These are phyloP conservation scores for Monomorium pharaonis DNA, from an alignment of 1,140 invertebrate genomes.

Conservation along the genomic window DNA sequence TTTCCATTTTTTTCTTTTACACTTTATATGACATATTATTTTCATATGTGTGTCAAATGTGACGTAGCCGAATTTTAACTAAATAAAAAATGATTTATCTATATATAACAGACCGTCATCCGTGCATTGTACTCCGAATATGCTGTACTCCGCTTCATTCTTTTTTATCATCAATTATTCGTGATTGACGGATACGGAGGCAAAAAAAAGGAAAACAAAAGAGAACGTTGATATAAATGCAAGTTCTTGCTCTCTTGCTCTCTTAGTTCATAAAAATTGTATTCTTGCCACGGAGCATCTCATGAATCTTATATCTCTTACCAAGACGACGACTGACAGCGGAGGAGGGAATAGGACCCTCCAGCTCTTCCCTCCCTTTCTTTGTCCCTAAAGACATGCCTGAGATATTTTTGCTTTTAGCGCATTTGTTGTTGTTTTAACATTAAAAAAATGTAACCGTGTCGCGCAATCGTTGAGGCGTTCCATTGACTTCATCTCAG, in stretches of 20 bases:
- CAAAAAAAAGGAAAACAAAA: slow-evolving; percentile 38
- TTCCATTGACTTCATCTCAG: not conserved
- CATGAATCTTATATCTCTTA: slow-evolving; percentile 71
- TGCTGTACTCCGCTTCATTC: not conserved
- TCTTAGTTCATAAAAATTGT: slow-evolving; percentile 73
- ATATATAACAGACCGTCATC: not conserved
- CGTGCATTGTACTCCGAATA: not conserved
- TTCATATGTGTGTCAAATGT: not conserved
- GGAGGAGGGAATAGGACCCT: not conserved
- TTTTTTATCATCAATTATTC: slow-evolving; percentile 67
- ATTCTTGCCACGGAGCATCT: slow-evolving; percentile 57
- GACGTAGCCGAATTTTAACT: not conserved
- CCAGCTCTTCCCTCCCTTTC: not conserved
- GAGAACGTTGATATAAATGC: slow-evolving; percentile 68
- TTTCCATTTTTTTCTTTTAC: not conserved
- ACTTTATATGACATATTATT: not conserved
- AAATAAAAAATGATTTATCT: not conserved
- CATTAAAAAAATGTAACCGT: not conserved
- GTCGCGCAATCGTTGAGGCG: not conserved
- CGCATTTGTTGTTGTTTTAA: not conserved
- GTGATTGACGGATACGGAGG: slow-evolving; percentile 65
- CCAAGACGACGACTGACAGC: slow-evolving; percentile 48
- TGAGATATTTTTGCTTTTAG: not conserved
- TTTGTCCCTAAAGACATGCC: not conserved
- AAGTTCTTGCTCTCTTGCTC: slow-evolving; percentile 34